phyloP scores from a whole-genome alignment of 2,888 invertebrate species.

The Carabus problematicus region DNA sequence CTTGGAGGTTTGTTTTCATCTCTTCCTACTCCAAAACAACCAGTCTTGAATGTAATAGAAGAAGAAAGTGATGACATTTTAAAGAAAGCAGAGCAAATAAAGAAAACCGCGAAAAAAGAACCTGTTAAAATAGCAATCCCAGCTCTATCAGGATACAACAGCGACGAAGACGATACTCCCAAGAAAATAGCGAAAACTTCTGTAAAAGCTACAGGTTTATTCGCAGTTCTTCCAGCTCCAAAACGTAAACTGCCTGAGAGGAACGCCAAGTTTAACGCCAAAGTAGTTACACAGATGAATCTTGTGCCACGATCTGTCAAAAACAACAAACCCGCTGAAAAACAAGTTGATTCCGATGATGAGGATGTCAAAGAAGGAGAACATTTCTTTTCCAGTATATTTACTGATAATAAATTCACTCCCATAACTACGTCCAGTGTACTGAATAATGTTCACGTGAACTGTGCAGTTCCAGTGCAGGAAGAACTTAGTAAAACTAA shows the following conservation, averaged over 20 bases:
- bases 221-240: constrained; percentile 75
- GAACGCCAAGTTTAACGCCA: constrained; percentile 59
- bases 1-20: constrained; percentile 49
- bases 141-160: constrained; percentile 70
- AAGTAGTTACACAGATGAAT: constrained; percentile 60
- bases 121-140: constrained; percentile 72
- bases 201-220: constrained; percentile 68
- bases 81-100: constrained; percentile 64
- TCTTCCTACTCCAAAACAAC: constrained; percentile 62
- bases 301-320: constrained; percentile 51
- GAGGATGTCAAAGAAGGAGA: constrained; percentile 10
- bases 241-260: constrained; percentile 58
- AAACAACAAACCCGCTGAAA: constrained; percentile 47
- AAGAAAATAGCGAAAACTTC: constrained; percentile 60
- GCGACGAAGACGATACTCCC: constrained; percentile 62
- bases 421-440: constrained; percentile 30
- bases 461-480: constrained; percentile 39
- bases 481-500: constrained; percentile 16
- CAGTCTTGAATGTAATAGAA: constrained; percentile 45
- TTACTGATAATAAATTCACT: constrained; percentile 43
- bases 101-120: constrained; percentile 51
- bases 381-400: constrained; percentile 29
- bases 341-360: too few species aligned
- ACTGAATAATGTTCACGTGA: constrained; percentile 34
- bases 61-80: constrained; percentile 72